Conservation (phyloP, 23 tunicate genomes). For the Ciona savignyi region DNA sequence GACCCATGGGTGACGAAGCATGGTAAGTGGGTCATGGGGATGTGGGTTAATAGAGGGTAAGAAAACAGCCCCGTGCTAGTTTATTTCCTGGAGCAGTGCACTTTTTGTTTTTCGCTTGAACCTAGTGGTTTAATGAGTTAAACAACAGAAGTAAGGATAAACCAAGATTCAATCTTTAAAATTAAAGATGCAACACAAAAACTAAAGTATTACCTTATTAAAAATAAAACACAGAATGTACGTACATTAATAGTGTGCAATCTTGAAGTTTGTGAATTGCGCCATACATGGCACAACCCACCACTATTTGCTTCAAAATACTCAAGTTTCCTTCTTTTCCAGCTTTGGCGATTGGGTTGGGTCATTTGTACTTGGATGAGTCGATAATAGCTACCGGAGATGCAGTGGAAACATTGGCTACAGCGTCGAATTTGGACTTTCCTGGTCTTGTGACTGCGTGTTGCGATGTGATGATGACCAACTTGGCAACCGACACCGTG, state of each 20-base stretch:
- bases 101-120: too few relatives aligned
- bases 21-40: slow-evolving; percentile 20
- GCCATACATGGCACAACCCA: background rate
- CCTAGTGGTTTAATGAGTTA: too few relatives aligned
- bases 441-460: slow-evolving; percentile 6
- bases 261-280: too few relatives aligned
- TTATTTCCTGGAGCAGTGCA: too few relatives aligned
- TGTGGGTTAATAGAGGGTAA: too few relatives aligned
- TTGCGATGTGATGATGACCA: slow-evolving; percentile 37
- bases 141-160: background rate
- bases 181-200: background rate
- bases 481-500: slow-evolving; percentile 29
- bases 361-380: slow-evolving; percentile 39
- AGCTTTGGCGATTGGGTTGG: slow-evolving; percentile 46
- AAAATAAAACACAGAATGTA: too few relatives aligned
- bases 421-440: slow-evolving; percentile 35
- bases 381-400: slow-evolving; percentile 37
- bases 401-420: slow-evolving; percentile 35
- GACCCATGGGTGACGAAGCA: slow-evolving; percentile 53
- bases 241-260: too few relatives aligned
- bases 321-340: background rate
- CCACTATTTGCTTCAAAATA: background rate
- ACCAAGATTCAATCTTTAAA: background rate
- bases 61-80: too few relatives aligned
- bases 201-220: too few relatives aligned